Evolutionary conservation across 2,888 invertebrate genomes (phyloP).

Genomic region (Cynaeus angustus): DNA sequence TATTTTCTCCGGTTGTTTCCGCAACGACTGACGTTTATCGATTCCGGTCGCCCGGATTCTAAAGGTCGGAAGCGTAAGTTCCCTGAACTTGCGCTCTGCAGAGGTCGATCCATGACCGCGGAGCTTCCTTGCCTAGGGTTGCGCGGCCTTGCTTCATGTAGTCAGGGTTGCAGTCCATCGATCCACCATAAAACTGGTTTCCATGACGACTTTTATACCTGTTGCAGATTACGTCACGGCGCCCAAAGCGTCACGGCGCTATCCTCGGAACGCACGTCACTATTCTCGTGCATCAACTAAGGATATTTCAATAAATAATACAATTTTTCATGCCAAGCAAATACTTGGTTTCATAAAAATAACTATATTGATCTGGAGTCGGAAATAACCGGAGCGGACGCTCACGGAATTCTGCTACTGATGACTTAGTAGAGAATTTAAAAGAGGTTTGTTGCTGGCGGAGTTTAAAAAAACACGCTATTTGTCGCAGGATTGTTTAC

Average conservation of each 20-base stretch:
- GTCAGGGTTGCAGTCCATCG: conserved; percentile 54
- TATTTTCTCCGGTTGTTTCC: conserved; percentile 15
- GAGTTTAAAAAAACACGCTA: conserved; percentile 4
- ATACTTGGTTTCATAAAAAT: conserved; percentile 5
- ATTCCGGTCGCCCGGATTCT: conserved; percentile 45
- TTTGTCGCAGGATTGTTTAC: conserved; percentile 23
- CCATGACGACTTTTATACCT: conserved; percentile 56
- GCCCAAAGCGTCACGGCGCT: conserved; percentile 47
- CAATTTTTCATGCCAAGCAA: background rate
- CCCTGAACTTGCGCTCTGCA: conserved; percentile 51
- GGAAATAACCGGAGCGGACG: conserved; percentile 20
- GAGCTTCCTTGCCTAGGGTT: conserved; percentile 47
- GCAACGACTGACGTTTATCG: conserved; percentile 31
- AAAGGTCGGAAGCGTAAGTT: conserved; percentile 47
- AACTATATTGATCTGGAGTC: conserved; percentile 22
- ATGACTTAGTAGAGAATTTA: background rate
- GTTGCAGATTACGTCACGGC: conserved; percentile 57
- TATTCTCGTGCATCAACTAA: conserved; percentile 36
- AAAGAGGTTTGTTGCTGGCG: background rate
- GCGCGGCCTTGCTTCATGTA: conserved; percentile 45
- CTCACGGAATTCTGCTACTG: background rate
- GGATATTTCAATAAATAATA: conserved; percentile 34
- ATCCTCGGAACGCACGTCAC: conserved; percentile 50
- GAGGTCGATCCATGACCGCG: conserved; percentile 47
- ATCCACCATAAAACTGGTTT: conserved; percentile 48